Evolutionary conservation across 2,113 vertebrate species (phyloP), one percentile per base, ranked within the genome.

Genomic region (Atrichornis clamosus): DNA sequence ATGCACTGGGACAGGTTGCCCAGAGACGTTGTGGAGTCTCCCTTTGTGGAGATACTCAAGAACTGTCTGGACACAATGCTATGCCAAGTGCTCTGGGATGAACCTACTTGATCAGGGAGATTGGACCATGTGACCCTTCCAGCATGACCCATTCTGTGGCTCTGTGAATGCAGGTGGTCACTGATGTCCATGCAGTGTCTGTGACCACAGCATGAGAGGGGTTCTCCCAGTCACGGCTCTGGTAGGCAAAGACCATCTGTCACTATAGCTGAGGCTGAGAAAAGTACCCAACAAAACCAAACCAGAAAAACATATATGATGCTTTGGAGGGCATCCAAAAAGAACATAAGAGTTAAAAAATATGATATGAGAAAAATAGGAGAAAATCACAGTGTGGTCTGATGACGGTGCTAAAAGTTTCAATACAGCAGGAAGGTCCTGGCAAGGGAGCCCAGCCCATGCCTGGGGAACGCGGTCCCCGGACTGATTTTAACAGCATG

Each of bases 121-220:
- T 39, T 52, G 60, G 28, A 74, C 27, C 4, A 2, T 18, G 9
- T 65, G 27, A 59, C 15, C 33, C 39, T 65, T 58, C 37, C 42
- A 68, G 37, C 46, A 4, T 52, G 46, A 15, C 13, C 19, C 1
- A 0, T 39, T 52, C 23, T 53, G 62, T 75, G 62, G 12, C 30
- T 49, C 21, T 52, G 42, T 28, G 75, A 46, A 20, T 18, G 8
- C 11, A 35, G 23, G 33, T 39, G 52, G 8, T 18, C 15, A 13
- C n/a, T 44, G 41, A 24, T 9, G 10, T 8, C 18, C 2, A 0
- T 74, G 18, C 46, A 20, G 39, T 8, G 3, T 47, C 39, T 1
- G 5, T 58, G 63, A 44, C 12, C 32, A 6, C 46, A 22, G 77
- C 2, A 0, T 19, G 44, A n/a, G 39, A 44, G 68, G 26, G 39